Evolutionary conservation across 2,888 invertebrate genomes (phyloP).

Genomic region (Mimachlamys varia): DNA sequence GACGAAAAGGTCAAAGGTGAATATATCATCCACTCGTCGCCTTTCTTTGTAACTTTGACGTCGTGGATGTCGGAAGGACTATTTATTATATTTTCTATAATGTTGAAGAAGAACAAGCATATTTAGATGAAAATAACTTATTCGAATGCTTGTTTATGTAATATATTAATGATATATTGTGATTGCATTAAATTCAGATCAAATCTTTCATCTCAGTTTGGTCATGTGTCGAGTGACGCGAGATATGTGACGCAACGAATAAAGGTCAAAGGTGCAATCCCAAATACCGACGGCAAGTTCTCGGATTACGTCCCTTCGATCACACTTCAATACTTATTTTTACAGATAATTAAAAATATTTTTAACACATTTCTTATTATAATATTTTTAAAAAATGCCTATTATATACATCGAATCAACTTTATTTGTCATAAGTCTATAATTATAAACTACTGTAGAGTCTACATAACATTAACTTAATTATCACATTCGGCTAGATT

Average conservation of each 20-base stretch:
- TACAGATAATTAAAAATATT: no score
- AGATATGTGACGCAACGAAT: neutral
- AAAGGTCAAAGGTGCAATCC: neutral
- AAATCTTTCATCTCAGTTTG: neutral
- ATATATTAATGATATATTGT: neutral
- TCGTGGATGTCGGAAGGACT: neutral
- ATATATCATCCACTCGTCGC: neutral
- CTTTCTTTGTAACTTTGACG: constrained; percentile 11
- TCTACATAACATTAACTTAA: no score
- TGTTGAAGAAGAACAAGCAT: neutral
- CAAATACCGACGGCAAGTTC: neutral
- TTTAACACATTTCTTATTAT: no score
- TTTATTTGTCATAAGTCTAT: no score
- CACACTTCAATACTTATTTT: neutral
- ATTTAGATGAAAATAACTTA: neutral
- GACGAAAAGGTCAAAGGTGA: neutral
- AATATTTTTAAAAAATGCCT: no score
- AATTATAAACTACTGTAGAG: no score
- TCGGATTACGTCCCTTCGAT: neutral
- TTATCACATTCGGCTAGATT: no score
- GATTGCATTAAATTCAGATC: neutral
- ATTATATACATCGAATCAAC: no score
- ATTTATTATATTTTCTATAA: neutral
- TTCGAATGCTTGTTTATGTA: neutral
- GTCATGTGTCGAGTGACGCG: constrained; percentile 27